These are phyloP conservation scores for Drosophila kambysellisi DNA, from an alignment of 2,888 invertebrate species.

Conservation along the genomic window DNA sequence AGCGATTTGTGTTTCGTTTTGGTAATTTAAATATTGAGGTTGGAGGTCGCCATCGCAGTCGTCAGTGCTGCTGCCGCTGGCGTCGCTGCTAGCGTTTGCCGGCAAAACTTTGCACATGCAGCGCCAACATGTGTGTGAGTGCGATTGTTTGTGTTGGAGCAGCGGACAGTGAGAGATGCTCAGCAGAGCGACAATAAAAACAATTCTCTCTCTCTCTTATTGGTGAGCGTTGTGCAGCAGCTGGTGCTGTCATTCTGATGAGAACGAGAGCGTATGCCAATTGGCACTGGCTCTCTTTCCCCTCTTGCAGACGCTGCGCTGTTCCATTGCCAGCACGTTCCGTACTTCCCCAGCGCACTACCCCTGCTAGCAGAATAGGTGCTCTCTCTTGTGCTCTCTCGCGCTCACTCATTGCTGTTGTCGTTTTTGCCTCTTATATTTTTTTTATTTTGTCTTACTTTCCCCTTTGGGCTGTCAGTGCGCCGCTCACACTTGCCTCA, in stretches of 20 bases:
- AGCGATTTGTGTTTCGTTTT: constrained; percentile 3
- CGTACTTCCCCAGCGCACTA: constrained; percentile 61
- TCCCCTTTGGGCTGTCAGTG: constrained; percentile 37
- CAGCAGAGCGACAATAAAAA: constrained; percentile 43
- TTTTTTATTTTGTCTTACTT: constrained; percentile 16
- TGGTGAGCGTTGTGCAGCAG: constrained; percentile 13
- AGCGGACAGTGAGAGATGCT: constrained; percentile 18
- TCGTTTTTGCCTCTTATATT: constrained; percentile 15
- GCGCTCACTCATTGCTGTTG: constrained; percentile 8
- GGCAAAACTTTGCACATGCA: constrained; percentile 67
- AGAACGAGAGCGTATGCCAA: constrained; percentile 33
- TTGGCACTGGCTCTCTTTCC: constrained; percentile 31
- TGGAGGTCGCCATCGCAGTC: constrained; percentile 42
- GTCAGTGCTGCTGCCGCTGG: constrained; percentile 20
- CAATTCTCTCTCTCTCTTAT: constrained; percentile 22
- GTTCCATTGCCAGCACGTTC: constrained; percentile 61
- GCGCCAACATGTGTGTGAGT: constrained; percentile 15
- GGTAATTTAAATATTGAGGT: constrained; percentile 7
- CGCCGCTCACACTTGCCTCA: constrained; percentile 36
- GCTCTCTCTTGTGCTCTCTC: constrained; percentile 20
- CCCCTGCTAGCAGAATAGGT: constrained; percentile 56
- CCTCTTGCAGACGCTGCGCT: constrained; percentile 72
- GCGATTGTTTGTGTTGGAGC: constrained; percentile 30
- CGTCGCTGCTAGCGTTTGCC: constrained; percentile 48
- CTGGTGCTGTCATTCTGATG: constrained; percentile 6